A percentile compares a stretch with the other conserved stretches of the same genome.
Evolutionary conservation across 2,888 invertebrate genomes (phyloP).

Genomic region (Sinhomidia bicolor): DNA sequence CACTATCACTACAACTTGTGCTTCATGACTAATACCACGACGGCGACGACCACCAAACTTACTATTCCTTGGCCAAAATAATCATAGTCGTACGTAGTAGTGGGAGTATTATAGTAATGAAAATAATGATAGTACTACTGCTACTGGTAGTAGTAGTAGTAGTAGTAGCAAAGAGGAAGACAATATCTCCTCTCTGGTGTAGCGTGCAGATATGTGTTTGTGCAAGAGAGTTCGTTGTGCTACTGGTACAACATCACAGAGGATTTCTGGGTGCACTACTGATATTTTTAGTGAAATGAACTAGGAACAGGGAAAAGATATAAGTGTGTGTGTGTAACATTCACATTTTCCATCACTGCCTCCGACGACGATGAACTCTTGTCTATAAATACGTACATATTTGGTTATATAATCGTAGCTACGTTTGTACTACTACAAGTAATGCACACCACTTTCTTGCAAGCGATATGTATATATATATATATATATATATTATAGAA

Average conservation of each 20-base stretch:
- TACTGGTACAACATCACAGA: neutral
- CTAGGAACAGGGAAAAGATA: neutral
- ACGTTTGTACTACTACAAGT: neutral
- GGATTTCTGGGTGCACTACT: slow-evolving; percentile 3
- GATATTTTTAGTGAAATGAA: slow-evolving; percentile 22
- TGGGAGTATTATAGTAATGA: slow-evolving; percentile 10
- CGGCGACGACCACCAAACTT: too few species aligned
- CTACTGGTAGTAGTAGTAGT: too few species aligned
- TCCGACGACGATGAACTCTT: slow-evolving; percentile 1
- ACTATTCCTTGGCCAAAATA: neutral
- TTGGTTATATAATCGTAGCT: neutral
- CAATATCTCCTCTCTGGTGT: neutral
- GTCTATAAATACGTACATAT: neutral
- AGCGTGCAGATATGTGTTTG: slow-evolving; percentile 17
- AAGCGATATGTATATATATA: too few species aligned
- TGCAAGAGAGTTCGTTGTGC: slow-evolving; percentile 14
- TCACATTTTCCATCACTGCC: slow-evolving; percentile 14
- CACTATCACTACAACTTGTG: neutral
- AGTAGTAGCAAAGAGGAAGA: too few species aligned
- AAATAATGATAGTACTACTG: too few species aligned
- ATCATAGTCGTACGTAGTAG: neutral
- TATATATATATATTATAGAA: neutral
- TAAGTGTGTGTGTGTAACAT: neutral
- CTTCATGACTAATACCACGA: slow-evolving; percentile 5
- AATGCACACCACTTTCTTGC: neutral